Evolutionary conservation across 30 jellyfish, hydroid and myxozoan species (phyloP).

Genomic region (Nemopilema nomurai): DNA sequence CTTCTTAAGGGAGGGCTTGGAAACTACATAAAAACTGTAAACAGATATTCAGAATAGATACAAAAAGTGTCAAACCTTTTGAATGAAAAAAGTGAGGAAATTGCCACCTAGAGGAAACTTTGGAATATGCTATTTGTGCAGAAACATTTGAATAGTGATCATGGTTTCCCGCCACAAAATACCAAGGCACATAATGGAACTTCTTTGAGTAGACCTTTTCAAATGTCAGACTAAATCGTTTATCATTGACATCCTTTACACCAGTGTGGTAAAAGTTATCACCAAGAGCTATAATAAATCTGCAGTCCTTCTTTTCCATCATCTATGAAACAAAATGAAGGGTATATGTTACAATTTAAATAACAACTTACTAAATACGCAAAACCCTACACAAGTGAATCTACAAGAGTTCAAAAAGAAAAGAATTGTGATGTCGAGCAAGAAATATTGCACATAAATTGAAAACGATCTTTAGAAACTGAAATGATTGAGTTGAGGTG

Average conservation of each 20-base stretch:
- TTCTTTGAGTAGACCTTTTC: conserved; percentile 74
- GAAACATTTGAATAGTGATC: conserved; percentile 88
- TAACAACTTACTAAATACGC: too few species aligned
- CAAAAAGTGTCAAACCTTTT: conserved; percentile 76
- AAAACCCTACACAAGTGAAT: too few species aligned
- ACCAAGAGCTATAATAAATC: conserved; percentile 85
- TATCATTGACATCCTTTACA: conserved; percentile 82
- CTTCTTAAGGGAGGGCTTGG: too few species aligned
- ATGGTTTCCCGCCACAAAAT: conserved; percentile 94
- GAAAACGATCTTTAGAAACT: too few species aligned
- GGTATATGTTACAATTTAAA: too few species aligned
- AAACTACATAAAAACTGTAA: too few species aligned
- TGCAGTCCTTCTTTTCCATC: conserved; percentile 56
- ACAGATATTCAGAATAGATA: too few species aligned
- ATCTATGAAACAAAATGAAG: conserved; percentile 37
- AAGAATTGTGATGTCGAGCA: too few species aligned
- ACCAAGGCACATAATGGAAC: conserved; percentile 91
- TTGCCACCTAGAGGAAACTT: conserved; percentile 80
- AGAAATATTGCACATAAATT: too few species aligned
- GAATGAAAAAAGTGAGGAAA: conserved; percentile 82
- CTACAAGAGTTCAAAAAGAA: too few species aligned
- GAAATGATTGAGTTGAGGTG: too few species aligned
- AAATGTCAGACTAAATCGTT: conserved; percentile 82
- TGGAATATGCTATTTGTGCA: conserved; percentile 91
- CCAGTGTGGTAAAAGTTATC: conserved; percentile 91